Evolutionary conservation across 1,140 invertebrate genomes (phyloP), one percentile per base, ranked within the genome.

Genomic region (Magallana ariakensis): DNA sequence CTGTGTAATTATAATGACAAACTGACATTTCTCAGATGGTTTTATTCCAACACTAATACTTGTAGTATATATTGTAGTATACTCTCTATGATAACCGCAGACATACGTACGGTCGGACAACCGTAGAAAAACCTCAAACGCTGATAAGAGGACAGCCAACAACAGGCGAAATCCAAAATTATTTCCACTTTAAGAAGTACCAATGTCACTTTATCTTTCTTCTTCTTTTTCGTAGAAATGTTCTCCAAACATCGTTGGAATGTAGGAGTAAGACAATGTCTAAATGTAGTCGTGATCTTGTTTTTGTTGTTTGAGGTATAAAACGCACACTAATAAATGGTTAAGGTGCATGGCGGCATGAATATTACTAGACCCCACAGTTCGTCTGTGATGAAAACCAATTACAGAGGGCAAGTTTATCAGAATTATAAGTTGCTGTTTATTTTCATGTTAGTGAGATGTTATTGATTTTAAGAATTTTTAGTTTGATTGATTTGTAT

Each of bases 141-240:
- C 10, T 75, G 66, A 75, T 11, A 75, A 26, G 11, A 75, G 26
- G 26, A 75, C 33, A 13, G 33, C 13, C 66, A 75, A 19, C 66
- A 33, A 26, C 33, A 26, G 7, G 19, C 22, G 19, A 26, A 75
- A 26, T 75, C 19, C 19, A 26, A 75, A 10, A 26, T 22, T 10
- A 75, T 75, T 75, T 75, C 66, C 66, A 75, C 26, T 75, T 26
- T 26, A 19, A 26, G 11, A 75, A 26, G 22, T 26, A 75, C 66
- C 10, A 10, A 13, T 75, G 22, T 62, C 19, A 5, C 19, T 16
- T 16, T n/a, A 60, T 22, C 6, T 22, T 75, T 46, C 33, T 75
- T 75, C 22, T 75, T 46, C 33, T 75, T 75, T 9, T 75, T 75
- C 66, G 9, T 11, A 13, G 26, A 26, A 75, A 75, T 26, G 66